Conservation (phyloP, 2,888 invertebrate species). For the Eudemis profundana region DNA sequence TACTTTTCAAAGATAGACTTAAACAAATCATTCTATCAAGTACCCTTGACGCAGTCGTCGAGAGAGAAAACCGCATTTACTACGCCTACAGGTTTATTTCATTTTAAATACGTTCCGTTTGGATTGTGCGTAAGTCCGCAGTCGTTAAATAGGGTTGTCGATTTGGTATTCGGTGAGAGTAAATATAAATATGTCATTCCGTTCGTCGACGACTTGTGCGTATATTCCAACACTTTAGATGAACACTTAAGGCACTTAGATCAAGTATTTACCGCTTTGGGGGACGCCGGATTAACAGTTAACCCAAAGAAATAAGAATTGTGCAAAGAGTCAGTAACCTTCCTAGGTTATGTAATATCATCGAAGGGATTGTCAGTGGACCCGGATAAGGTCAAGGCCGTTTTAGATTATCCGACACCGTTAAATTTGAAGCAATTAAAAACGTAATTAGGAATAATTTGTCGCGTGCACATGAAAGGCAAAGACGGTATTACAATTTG, state of each 20-base stretch:
- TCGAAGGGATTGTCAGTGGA: neutral
- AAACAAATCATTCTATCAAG: constrained; percentile 1
- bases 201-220: constrained; percentile 16
- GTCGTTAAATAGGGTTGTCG: constrained; percentile 7
- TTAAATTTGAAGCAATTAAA: too few relatives aligned
- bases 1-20: neutral
- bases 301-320: too few relatives aligned
- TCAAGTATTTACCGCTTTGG: neutral
- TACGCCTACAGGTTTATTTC: constrained; percentile 2
- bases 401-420: constrained; percentile 14
- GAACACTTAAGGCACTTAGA: constrained; percentile 2
- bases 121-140: constrained; percentile 12
- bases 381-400: neutral
- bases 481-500: too few relatives aligned
- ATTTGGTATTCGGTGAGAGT: constrained; percentile 3
- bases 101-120: constrained; percentile 14
- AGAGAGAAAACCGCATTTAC: neutral
- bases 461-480: too few relatives aligned
- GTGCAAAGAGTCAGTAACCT: neutral
- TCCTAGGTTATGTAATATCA: constrained; percentile 4
- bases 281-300: constrained; percentile 5
- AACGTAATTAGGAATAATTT: too few relatives aligned
- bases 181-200: constrained; percentile 27
- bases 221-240: constrained; percentile 1
- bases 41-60: constrained; percentile 1